Evolutionary conservation across 2,888 invertebrate genomes (phyloP).

Genomic region (Dryobota labecula): DNA sequence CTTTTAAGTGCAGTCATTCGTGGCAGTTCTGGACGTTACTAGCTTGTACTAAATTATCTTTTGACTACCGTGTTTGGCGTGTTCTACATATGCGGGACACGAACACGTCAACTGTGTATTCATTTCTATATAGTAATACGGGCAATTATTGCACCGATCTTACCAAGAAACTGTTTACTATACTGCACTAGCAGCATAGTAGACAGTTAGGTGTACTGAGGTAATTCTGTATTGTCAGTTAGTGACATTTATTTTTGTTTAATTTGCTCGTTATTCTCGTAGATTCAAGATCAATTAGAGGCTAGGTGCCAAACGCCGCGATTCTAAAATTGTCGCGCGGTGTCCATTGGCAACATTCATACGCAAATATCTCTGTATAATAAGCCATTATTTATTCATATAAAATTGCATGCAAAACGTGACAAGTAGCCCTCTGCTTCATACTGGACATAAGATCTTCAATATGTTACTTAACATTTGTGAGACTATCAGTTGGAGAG

Average conservation of each 20-base stretch:
- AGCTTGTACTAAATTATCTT: conserved; percentile 21
- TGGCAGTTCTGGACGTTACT: conserved; percentile 24
- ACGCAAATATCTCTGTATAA: conserved; percentile 17
- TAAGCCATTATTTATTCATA: not conserved
- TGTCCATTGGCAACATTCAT: conserved; percentile 17
- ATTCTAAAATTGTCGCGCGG: not conserved
- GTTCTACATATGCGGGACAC: conserved; percentile 1
- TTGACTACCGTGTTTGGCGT: not conserved
- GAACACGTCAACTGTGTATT: conserved; percentile 9
- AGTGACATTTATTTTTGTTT: not conserved
- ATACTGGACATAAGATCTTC: conserved; percentile 21
- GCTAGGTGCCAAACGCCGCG: conserved; percentile 13
- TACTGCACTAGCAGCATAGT: no score
- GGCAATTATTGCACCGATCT: conserved; percentile 14
- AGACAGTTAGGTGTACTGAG: conserved; percentile 14
- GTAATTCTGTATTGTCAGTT: conserved; percentile 1
- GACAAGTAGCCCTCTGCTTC: not conserved
- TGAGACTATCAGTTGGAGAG: conserved; percentile 15
- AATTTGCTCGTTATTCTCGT: conserved; percentile 9
- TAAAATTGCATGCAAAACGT: not conserved
- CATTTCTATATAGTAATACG: conserved; percentile 22
- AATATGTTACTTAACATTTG: not conserved
- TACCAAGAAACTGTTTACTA: conserved; percentile 7
- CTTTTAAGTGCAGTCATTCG: conserved; percentile 38
- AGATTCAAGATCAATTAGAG: conserved; percentile 22